These are phyloP conservation scores for Brachionus koreanus DNA, from an alignment of 1,140 invertebrate species.

Conservation along the genomic window DNA sequence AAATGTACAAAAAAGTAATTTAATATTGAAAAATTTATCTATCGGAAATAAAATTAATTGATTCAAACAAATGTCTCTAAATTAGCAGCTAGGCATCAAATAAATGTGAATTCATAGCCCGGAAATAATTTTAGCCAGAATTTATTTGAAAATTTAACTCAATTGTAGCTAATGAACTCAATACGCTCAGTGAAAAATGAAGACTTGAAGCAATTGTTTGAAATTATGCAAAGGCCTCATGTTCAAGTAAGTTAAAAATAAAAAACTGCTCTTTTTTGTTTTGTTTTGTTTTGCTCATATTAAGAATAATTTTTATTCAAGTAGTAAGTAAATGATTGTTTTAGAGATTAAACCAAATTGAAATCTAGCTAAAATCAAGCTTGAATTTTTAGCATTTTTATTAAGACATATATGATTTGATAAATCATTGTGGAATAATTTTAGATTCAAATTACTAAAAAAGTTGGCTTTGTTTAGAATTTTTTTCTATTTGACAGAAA, in stretches of 20 bases:
- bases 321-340: neutral
- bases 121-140: neutral
- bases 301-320: too few relatives aligned
- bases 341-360: neutral
- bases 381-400: slow-evolving; percentile 6
- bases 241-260: slow-evolving; percentile 31
- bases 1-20: too few relatives aligned
- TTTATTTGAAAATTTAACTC: neutral
- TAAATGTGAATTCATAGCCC: neutral
- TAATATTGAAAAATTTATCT: too few relatives aligned
- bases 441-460: slow-evolving; percentile 11
- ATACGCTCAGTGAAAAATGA: neutral
- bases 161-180: slow-evolving; percentile 6
- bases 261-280: neutral
- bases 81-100: neutral
- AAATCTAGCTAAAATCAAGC: neutral
- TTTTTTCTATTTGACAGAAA: neutral
- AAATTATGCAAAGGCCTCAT: slow-evolving; percentile 19
- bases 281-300: neutral
- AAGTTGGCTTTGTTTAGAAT: neutral
- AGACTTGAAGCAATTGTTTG: neutral
- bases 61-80: neutral
- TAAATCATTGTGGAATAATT: slow-evolving; percentile 10
- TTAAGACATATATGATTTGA: slow-evolving; percentile 19
- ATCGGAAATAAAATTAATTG: neutral